These are phyloP conservation scores for Halocynthia aurantium DNA, from an alignment of 23 tunicate genomes.

Conservation along the genomic window DNA sequence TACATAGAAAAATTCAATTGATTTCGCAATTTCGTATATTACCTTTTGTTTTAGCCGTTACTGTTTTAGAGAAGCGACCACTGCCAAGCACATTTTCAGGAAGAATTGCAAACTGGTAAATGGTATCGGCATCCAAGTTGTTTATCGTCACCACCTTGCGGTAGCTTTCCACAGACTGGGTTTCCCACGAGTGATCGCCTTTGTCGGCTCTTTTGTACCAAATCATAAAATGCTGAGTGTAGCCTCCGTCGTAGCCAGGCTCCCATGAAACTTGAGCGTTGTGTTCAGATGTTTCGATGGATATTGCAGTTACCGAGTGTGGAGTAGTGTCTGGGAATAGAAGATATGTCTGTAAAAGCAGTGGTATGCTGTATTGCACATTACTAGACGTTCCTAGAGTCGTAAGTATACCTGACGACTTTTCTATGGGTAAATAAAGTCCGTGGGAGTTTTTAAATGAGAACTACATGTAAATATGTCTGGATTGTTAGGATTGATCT, in stretches of 20 bases:
- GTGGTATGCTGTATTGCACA: too few relatives aligned
- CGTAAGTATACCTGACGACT: too few relatives aligned
- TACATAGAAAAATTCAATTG: not conserved
- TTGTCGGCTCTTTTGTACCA: constrained; percentile 67
- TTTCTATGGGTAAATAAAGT: too few relatives aligned
- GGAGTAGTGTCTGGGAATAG: constrained; percentile 61
- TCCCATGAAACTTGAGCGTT: constrained; percentile 56
- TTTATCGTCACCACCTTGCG: constrained; percentile 57
- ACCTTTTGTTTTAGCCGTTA: constrained; percentile 68
- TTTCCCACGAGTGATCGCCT: constrained; percentile 77
- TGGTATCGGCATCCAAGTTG: constrained; percentile 61
- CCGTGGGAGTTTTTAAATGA: too few relatives aligned
- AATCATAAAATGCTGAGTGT: constrained; percentile 62
- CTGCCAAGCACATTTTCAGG: constrained; percentile 77
- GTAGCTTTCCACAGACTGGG: constrained; percentile 34
- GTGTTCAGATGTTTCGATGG: constrained; percentile 37
- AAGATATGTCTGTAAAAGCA: too few relatives aligned
- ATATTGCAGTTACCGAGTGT: constrained; percentile 41
- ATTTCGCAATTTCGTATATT: not conserved
- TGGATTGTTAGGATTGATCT: too few relatives aligned
- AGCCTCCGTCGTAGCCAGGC: constrained; percentile 90
- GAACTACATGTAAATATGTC: too few relatives aligned
- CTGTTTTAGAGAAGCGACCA: constrained; percentile 61
- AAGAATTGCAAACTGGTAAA: constrained; percentile 73
- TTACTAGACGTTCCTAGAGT: too few relatives aligned